phyloP scores from a whole-genome alignment of 2,113 vertebrate genomes.

The Lycaon pictus region DNA sequence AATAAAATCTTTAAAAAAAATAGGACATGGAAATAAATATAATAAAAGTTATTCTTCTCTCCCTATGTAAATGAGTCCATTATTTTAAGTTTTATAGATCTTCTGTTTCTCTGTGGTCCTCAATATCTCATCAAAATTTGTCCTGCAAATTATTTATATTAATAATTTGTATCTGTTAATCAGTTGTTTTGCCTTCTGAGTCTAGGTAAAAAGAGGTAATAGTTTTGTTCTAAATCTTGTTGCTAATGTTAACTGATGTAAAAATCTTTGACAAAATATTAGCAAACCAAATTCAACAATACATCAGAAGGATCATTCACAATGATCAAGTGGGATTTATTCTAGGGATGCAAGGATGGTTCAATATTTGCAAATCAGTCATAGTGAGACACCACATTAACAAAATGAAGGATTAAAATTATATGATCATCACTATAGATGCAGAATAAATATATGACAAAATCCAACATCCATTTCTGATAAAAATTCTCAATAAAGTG shows the following conservation, averaged over 20 bases:
- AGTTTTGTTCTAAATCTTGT: constrained; percentile 4
- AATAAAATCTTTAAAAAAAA: too few relatives aligned
- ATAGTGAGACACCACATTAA: background rate
- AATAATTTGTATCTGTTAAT: background rate
- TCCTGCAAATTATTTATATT: background rate
- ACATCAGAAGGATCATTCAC: background rate
- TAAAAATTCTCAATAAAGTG: background rate
- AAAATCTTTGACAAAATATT: background rate
- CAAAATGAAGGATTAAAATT: background rate
- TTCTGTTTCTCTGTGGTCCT: background rate
- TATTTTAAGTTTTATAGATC: background rate
- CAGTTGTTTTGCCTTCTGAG: background rate
- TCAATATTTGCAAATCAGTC: background rate
- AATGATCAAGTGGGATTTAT: background rate
- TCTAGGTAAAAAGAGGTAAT: background rate
- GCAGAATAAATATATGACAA: background rate
- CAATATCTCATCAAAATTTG: background rate
- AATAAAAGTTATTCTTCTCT: background rate
- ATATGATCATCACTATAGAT: background rate
- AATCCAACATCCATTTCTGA: background rate
- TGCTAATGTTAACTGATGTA: background rate
- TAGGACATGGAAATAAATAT: background rate
- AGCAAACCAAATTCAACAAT: background rate
- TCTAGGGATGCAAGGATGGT: background rate
- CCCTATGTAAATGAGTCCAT: background rate